These are phyloP conservation scores for Tragelaphus scriptus DNA, from an alignment of 2,113 vertebrate genomes.

Conservation along the genomic window DNA sequence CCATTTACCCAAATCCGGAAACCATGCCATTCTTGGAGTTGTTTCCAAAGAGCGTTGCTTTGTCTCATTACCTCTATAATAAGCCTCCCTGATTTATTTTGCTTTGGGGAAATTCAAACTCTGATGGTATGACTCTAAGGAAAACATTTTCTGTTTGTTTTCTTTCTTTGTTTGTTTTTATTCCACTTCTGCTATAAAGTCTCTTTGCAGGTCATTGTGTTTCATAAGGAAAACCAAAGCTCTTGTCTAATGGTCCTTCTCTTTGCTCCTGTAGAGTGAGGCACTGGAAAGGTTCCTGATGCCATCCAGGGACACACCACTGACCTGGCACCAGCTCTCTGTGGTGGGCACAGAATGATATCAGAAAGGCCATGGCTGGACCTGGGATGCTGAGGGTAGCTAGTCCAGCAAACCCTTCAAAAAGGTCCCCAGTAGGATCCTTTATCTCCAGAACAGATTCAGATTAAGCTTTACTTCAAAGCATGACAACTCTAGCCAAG, in stretches of 20 bases:
- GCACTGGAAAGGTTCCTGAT: not conserved
- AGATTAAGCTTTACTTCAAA: not conserved
- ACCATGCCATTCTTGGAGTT: conserved; percentile 7
- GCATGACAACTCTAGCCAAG: not conserved
- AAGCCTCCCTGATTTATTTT: not conserved
- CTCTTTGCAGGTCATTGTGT: not conserved
- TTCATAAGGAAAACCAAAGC: not conserved
- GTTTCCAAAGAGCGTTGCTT: not conserved
- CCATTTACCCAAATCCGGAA: not conserved
- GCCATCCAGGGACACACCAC: not conserved
- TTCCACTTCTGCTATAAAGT: not conserved
- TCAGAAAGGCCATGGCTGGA: not conserved
- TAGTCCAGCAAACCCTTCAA: not conserved
- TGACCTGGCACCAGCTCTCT: not conserved
- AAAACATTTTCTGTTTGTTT: not conserved
- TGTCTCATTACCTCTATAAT: not conserved
- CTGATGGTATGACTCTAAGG: not conserved
- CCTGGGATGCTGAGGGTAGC: not conserved
- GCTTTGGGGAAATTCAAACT: conserved; percentile 1
- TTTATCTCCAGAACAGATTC: not conserved
- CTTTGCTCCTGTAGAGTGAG: not conserved
- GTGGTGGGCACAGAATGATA: no score
- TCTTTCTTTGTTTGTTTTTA: conserved; percentile 22
- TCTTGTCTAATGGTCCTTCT: not conserved
- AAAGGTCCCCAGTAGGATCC: not conserved